These are phyloP conservation scores for Meda fulgida DNA, from an alignment of 2,797 vertebrate genomes.

Conservation along the genomic window DNA sequence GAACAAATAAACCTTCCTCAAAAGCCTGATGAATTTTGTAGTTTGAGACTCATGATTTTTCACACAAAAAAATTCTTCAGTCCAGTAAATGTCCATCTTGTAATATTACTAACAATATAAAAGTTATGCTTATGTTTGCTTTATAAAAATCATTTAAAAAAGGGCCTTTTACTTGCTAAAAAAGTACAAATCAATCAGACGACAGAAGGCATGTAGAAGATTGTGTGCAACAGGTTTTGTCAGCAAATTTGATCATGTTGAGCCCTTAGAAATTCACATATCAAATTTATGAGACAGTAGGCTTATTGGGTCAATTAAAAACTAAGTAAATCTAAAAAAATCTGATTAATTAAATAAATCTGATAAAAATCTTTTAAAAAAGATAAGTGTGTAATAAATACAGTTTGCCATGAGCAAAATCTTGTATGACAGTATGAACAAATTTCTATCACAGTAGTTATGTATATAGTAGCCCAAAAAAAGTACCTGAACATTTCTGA, in stretches of 20 bases:
- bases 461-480: background rate
- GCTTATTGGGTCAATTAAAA: background rate
- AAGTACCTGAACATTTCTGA: background rate
- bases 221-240: too few relatives aligned
- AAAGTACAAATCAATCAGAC: too few relatives aligned
- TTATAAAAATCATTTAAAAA: too few relatives aligned
- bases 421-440: background rate
- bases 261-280: background rate
- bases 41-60: too few relatives aligned
- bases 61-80: too few relatives aligned
- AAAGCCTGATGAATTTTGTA: too few relatives aligned
- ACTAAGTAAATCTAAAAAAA: background rate
- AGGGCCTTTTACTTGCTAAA: too few relatives aligned
- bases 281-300: background rate
- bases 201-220: too few relatives aligned
- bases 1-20: background rate
- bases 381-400: background rate
- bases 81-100: too few relatives aligned
- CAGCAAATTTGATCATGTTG: background rate
- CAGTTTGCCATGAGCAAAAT: background rate
- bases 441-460: background rate
- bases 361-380: background rate
- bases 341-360: background rate
- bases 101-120: too few relatives aligned
- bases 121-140: too few relatives aligned